Evolutionary conservation across 2,888 invertebrate genomes (phyloP).

Genomic region (Nemurella pictetii): DNA sequence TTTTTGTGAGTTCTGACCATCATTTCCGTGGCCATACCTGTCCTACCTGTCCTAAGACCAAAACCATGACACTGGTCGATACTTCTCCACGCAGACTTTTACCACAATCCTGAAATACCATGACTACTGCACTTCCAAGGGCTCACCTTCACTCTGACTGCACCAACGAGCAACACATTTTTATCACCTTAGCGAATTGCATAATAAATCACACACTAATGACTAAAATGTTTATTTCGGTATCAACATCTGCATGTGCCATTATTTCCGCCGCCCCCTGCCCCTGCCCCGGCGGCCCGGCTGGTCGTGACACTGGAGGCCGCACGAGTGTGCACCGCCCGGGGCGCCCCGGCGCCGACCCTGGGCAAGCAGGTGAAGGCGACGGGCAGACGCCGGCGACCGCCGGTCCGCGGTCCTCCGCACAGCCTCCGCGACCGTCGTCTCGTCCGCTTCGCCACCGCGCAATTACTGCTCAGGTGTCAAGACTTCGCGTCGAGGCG

Average conservation of each 20-base stretch:
- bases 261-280: neutral
- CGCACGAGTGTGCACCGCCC: neutral
- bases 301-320: neutral
- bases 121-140: too few species aligned
- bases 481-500: too few species aligned
- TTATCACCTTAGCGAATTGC: too few species aligned
- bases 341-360: neutral
- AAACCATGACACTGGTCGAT: too few species aligned
- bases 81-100: too few species aligned
- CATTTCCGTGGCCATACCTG: too few species aligned
- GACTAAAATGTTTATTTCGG: too few species aligned
- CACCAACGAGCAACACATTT: neutral
- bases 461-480: neutral
- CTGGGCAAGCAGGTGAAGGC: neutral
- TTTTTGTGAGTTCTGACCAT: too few species aligned
- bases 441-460: neutral
- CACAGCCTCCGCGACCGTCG: neutral
- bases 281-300: neutral
- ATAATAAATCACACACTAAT: too few species aligned
- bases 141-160: too few species aligned
- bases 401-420: neutral
- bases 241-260: neutral
- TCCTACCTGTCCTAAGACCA: too few species aligned
- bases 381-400: neutral
- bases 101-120: too few species aligned